Evolutionary conservation across 2,888 invertebrate species (phyloP), one percentile per base, ranked within the genome.

Genomic region (Ceramica pisi): DNA sequence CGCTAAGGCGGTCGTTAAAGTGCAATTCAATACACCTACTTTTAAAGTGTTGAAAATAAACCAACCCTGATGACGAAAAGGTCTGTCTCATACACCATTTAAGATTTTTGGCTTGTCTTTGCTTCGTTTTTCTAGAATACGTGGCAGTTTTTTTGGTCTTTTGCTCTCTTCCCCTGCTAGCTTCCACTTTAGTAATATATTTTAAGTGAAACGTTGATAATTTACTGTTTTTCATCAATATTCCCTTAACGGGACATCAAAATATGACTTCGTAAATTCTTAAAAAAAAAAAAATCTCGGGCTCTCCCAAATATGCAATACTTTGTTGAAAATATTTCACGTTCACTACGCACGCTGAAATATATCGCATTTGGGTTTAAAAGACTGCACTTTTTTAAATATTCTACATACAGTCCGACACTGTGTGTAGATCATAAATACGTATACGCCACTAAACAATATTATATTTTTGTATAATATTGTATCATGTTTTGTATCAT

Each of bases 321-420:
- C n/a, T n/a, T n/a, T n/a, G 63, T 60, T 51, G 19, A 35, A 64
- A 50, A 67, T 69, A 69, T 68, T 66, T 67, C 35, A 46, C 21
- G 23, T 51, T 35, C 35, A 46, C 10, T 41, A 64, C 26, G 60
- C 12, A 23, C 1, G 35, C 44, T 38, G 66, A 55, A 59, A 60
- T 69, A 60, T 56, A 73, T 78, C 46, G 35, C 46, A 21, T 31
- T 48, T 57, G 57, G 60, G 63, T 51, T 56, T 23, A 23, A 44
- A 5, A 38, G 21, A 14, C 46, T 53, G 48, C 50, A 8, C 55
- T 46, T 50, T 62, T 73, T 60, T 64, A 53, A 21, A 60, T 16
- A n/a, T 53, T 21, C 35, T 14, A 23, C n/a, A 48, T 53, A 65
- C 44, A 16, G 44, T 19, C 5, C 19, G 6, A 7, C 1, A 46